These are phyloP conservation scores for Turdus rufiventris DNA, from an alignment of 2,113 vertebrate species.

Conservation along the genomic window DNA sequence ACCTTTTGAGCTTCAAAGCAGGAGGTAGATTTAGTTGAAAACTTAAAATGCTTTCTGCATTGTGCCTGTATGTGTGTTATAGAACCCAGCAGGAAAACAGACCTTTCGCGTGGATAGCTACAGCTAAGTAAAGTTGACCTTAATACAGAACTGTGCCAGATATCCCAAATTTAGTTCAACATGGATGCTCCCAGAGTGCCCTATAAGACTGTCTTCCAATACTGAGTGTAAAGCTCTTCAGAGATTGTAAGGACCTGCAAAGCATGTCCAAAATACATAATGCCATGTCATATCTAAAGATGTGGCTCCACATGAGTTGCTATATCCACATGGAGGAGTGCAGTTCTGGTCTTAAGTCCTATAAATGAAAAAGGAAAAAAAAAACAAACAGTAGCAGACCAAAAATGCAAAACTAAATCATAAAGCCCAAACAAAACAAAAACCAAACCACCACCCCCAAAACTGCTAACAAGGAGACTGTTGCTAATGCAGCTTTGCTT, in stretches of 20 bases:
- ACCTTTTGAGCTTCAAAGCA: slow-evolving; percentile 38
- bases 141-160: slow-evolving; percentile 17
- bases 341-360: not conserved
- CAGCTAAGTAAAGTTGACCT: slow-evolving; percentile 31
- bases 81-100: not conserved
- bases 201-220: not conserved
- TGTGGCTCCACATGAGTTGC: not conserved
- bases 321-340: not conserved
- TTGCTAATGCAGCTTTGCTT: not conserved
- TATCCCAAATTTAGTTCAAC: slow-evolving; percentile 9
- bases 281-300: not conserved
- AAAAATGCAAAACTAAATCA: not conserved
- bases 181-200: not conserved
- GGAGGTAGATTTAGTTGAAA: slow-evolving; percentile 19
- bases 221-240: not conserved
- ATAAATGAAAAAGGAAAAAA: not conserved
- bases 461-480: not conserved
- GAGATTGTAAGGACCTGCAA: not conserved
- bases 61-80: not conserved
- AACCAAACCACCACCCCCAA: not conserved
- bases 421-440: not conserved
- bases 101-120: not conserved
- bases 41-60: not conserved
- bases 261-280: not conserved
- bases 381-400: not conserved